Conservation (phyloP, 1,140 invertebrate genomes). For the Probaryconus sp. region DNA sequence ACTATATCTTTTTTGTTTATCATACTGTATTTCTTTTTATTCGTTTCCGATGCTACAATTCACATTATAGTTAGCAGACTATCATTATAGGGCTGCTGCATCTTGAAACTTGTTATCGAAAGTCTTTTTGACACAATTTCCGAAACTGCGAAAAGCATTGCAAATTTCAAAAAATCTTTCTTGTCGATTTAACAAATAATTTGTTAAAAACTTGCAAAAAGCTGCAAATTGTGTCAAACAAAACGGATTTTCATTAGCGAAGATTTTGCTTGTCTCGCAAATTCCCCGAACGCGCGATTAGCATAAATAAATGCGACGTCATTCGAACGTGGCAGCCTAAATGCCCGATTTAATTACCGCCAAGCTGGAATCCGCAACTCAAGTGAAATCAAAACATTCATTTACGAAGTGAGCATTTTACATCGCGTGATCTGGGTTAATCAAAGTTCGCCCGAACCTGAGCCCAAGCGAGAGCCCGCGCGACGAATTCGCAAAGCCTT, state of each 20-base stretch:
- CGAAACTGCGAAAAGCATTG: too few species aligned
- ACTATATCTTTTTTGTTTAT: conserved; percentile 13
- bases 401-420: conserved; percentile 47
- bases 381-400: conserved; percentile 55
- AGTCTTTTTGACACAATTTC: too few species aligned
- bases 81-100: too few species aligned
- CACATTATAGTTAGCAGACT: too few species aligned
- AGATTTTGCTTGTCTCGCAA: background rate
- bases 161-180: too few species aligned
- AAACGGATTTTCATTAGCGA: conserved; percentile 3
- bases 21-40: conserved; percentile 12
- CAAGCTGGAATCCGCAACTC: conserved; percentile 21
- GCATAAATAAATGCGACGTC: conserved; percentile 51
- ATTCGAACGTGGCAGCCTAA: conserved; percentile 20
- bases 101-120: too few species aligned
- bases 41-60: conserved; percentile 3
- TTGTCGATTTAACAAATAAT: too few species aligned
- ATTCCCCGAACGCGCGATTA: conserved; percentile 22
- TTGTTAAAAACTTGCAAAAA: too few species aligned
- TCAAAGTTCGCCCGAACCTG: conserved; percentile 45
- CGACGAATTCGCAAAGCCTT: conserved; percentile 21
- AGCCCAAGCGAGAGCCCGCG: too few species aligned
- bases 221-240: too few species aligned
- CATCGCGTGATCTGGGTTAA: conserved; percentile 49
- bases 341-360: conserved; percentile 47